These are phyloP conservation scores for Rousettus leschenaultii DNA, from an alignment of 2,113 vertebrate species.

Conservation along the genomic window DNA sequence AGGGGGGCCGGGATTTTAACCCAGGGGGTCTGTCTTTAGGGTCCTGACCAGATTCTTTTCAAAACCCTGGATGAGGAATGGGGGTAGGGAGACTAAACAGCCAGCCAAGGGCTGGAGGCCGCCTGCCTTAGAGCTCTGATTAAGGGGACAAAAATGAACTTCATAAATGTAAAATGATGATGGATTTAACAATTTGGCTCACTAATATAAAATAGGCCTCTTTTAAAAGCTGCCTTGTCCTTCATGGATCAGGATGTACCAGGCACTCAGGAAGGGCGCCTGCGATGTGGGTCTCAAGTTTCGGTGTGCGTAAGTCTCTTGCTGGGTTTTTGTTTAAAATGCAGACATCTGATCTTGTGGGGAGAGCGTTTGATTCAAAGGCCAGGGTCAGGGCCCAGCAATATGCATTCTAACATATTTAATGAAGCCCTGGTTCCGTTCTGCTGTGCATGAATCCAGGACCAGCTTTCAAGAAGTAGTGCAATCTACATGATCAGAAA, in stretches of 20 bases:
- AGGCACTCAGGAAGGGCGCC: background rate
- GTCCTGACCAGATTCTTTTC: background rate
- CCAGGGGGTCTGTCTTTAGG: background rate
- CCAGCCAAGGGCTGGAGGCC: background rate
- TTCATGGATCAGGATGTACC: background rate
- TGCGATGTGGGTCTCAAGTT: background rate
- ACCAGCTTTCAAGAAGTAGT: background rate
- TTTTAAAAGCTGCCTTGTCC: slow-evolving; percentile 1
- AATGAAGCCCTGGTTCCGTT: background rate
- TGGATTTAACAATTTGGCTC: background rate
- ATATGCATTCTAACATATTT: background rate
- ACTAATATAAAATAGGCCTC: background rate
- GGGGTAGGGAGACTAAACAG: background rate
- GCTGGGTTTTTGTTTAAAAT: background rate
- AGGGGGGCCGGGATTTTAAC: background rate
- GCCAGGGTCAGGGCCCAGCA: background rate
- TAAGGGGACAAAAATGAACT: background rate
- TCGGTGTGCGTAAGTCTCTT: background rate
- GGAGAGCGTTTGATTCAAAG: background rate
- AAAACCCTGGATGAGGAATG: background rate
- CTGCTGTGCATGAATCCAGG: background rate
- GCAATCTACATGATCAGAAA: background rate
- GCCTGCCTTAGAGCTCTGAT: background rate
- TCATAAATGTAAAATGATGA: slow-evolving; percentile 38
- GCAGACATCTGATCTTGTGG: background rate